Evolutionary conservation across 2,888 invertebrate species (phyloP), one percentile per base, ranked within the genome.

Genomic region (Chrysolina americana): DNA sequence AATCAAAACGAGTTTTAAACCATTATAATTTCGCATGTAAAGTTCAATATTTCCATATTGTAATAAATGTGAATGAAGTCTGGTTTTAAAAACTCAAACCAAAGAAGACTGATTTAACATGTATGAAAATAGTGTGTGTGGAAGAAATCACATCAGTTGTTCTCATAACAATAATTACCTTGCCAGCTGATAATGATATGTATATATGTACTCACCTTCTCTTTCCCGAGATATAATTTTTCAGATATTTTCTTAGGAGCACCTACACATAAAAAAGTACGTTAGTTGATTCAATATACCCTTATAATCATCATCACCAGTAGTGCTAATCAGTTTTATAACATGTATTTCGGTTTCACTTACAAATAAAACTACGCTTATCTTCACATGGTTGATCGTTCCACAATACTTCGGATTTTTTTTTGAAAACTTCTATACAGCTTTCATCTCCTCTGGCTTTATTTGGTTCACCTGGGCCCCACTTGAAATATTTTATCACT

Each of bases 371-470:
- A 47, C 44, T 65, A n/a, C 68, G 28, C 41, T 75, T 64, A 11
- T 71, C 64, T 56, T 41, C 59, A 41, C 75, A 75, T n/a, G 68
- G 68, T 28, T 75, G 65, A 44, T 72, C 75, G 62, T 75, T 68
- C 75, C 75, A 75, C n/a, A 65, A 13, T 3, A 73, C 28, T 10
- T 48, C 68, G 9, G 15, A 47, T 19, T 41, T 10, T 15, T 17
- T 66, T 41, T 50, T 44, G 9, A 23, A 6, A 17, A 75, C 19
- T 72, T 75, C 71, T n/a, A 75, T 65, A 41, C 75, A 75, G 17
- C 36, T 65, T 17, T 66, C 69, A 44, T 69, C 41, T 15, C 21
- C 28, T 56, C 68, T 71, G n/a, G 64, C 69, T 8, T 65, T 65
- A 41, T 75, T 72, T 2, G 75, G 75, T 65, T 75, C 75, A 0